Evolutionary conservation across 2,797 vertebrate genomes (phyloP).

Genomic region (Cryptoprocta ferox): DNA sequence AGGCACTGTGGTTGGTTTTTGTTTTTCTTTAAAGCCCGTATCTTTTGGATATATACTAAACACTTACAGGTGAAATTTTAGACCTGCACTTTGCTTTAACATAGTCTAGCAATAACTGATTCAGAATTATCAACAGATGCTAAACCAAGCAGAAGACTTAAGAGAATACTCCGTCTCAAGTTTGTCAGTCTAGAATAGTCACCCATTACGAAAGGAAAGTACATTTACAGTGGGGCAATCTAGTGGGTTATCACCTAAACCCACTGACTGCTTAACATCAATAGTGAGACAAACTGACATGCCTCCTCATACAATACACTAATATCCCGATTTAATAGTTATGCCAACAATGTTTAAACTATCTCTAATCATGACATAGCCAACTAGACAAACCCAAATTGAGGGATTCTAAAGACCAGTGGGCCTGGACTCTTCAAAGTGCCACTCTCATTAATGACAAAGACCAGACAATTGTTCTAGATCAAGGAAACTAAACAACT

Average conservation of each 20-base stretch:
- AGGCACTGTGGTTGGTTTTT: not conserved
- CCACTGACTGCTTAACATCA: not conserved
- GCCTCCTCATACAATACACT: not conserved
- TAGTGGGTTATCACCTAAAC: not conserved
- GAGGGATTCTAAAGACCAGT: not conserved
- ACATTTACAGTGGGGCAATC: not conserved
- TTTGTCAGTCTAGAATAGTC: not conserved
- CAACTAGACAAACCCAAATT: not conserved
- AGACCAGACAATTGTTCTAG: not conserved
- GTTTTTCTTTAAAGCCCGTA: not conserved
- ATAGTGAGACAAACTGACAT: not conserved
- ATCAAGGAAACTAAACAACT: not conserved
- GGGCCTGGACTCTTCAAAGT: not conserved
- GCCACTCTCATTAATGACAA: not conserved
- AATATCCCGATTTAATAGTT: not conserved
- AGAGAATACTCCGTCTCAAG: constrained; percentile 7
- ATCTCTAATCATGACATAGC: not conserved
- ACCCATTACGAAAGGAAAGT: not conserved
- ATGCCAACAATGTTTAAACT: not conserved
- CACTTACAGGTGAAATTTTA: not conserved
- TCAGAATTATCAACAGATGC: not conserved
- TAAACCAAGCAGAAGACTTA: not conserved
- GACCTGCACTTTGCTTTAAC: not conserved
- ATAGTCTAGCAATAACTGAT: not conserved
- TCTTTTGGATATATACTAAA: not conserved